Evolutionary conservation across 2,888 invertebrate species (phyloP).

Genomic region (Spodoptera littoralis): DNA sequence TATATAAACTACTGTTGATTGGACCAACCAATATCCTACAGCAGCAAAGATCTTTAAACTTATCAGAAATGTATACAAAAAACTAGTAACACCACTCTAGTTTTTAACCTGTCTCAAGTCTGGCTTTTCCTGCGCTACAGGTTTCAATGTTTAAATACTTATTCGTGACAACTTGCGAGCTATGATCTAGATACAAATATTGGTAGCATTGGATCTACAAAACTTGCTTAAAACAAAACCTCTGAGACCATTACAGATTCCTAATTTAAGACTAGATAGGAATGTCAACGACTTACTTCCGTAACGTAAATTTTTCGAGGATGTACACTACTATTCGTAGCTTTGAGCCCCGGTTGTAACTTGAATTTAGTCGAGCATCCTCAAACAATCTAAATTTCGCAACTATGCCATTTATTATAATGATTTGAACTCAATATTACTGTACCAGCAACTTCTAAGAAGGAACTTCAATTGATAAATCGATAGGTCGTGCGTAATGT

Average conservation of each 20-base stretch:
- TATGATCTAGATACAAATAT: neutral
- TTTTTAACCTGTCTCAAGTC: constrained; percentile 45
- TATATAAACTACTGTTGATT: neutral
- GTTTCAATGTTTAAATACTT: constrained; percentile 31
- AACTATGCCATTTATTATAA: too few species aligned
- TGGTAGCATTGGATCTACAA: too few species aligned
- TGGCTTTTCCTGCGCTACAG: constrained; percentile 26
- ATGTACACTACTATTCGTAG: too few species aligned
- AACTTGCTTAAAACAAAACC: too few species aligned
- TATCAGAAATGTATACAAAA: constrained; percentile 30
- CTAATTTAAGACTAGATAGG: too few species aligned
- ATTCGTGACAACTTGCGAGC: constrained; percentile 27
- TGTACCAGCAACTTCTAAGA: neutral
- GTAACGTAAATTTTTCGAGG: too few species aligned
- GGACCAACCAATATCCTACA: constrained; percentile 8
- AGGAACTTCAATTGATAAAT: constrained; percentile 23
- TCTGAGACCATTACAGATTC: too few species aligned
- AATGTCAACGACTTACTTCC: too few species aligned
- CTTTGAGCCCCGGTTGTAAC: too few species aligned
- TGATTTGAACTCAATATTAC: too few species aligned
- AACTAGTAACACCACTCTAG: constrained; percentile 52
- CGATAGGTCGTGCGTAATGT: constrained; percentile 13
- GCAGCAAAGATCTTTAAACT: constrained; percentile 26
- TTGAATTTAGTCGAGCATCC: too few species aligned
- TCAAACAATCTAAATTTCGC: too few species aligned